Evolutionary conservation across 2,888 invertebrate genomes (phyloP).

Genomic region (Kuschelorhynchus macadamiae): DNA sequence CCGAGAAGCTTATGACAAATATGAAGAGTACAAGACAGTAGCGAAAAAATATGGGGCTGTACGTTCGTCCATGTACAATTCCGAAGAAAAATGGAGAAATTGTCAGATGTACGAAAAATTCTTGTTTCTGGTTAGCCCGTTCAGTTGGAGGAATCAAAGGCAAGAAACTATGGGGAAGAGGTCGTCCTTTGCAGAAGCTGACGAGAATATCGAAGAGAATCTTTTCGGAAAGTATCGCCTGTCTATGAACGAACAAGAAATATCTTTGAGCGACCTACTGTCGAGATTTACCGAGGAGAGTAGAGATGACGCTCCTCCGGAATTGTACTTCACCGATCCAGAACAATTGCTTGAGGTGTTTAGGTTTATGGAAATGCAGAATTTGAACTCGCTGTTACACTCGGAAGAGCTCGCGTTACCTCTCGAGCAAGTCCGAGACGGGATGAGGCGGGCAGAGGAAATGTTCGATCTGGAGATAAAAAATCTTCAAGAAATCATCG

Average conservation of each 20-base stretch:
- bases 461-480: constrained; percentile 65
- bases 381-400: constrained; percentile 75
- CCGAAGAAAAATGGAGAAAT: constrained; percentile 75
- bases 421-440: constrained; percentile 69
- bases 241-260: constrained; percentile 53
- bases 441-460: constrained; percentile 68
- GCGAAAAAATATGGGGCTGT: constrained; percentile 66
- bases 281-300: constrained; percentile 71
- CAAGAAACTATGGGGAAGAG: not conserved
- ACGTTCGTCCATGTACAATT: constrained; percentile 70
- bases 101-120: constrained; percentile 79
- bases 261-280: constrained; percentile 65
- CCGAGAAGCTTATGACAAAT: constrained; percentile 67
- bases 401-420: constrained; percentile 73
- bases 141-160: constrained; percentile 72
- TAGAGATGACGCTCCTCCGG: constrained; percentile 61
- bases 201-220: constrained; percentile 51
- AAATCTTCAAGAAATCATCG: constrained; percentile 66
- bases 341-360: constrained; percentile 73
- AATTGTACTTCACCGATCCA: constrained; percentile 73
- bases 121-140: constrained; percentile 77
- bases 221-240: constrained; percentile 58
- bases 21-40: constrained; percentile 68
- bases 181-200: not conserved
- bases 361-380: constrained; percentile 75